Percentiles rank a stretch among this genome's conserved stretches.
Conservation (phyloP, 2,888 invertebrate species). For the Apotomis capreana region DNA sequence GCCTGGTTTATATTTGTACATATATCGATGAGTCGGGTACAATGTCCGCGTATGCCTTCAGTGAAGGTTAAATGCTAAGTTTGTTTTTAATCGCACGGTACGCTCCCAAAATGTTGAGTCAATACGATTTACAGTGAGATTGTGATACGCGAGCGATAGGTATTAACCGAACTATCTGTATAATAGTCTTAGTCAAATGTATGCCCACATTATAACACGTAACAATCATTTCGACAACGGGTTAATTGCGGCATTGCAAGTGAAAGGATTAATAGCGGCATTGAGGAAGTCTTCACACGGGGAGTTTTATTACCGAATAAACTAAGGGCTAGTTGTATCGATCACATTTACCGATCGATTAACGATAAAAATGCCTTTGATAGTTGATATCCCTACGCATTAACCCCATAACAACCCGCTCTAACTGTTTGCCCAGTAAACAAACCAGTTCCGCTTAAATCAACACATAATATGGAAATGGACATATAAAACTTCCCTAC, state of each 20-base stretch:
- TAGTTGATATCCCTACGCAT: no score
- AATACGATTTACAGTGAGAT: constrained; percentile 65
- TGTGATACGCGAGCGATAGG: constrained; percentile 58
- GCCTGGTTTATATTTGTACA: constrained; percentile 68
- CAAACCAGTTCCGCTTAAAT: no score
- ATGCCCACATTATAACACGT: constrained; percentile 3
- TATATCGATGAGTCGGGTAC: constrained; percentile 72
- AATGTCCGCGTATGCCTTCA: constrained; percentile 77
- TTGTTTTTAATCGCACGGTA: constrained; percentile 49
- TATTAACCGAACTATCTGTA: constrained; percentile 19
- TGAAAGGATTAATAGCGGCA: no score
- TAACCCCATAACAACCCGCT: no score
- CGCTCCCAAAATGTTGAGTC: constrained; percentile 76
- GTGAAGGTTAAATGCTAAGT: constrained; percentile 69
- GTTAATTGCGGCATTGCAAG: not conserved
- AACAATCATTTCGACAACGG: not conserved
- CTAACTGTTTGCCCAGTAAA: no score
- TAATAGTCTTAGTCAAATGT: constrained; percentile 21
- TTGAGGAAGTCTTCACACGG: not conserved
- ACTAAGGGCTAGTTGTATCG: not conserved
- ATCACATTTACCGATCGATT: no score
- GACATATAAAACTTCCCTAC: no score
- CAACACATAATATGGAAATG: no score
- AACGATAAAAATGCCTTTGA: no score
- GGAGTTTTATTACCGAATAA: not conserved